phyloP scores from a whole-genome alignment of 2,113 vertebrate genomes.

The Neomonachus schauinslandi region DNA sequence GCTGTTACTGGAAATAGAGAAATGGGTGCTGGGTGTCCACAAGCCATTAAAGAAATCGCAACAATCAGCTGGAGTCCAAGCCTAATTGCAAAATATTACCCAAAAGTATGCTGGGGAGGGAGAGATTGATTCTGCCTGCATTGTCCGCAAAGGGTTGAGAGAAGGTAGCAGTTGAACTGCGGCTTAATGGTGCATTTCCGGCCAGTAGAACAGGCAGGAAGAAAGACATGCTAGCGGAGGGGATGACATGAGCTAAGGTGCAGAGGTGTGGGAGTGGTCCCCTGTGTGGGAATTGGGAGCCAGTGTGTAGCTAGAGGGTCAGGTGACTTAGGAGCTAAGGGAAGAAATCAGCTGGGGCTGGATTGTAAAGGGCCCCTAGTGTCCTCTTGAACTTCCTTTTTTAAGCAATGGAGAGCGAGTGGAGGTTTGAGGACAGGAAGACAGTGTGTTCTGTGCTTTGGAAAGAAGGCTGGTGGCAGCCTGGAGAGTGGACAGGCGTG shows the following conservation, averaged over 20 bases:
- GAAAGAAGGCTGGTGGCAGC: background rate
- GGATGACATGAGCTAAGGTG: rapidly evolving
- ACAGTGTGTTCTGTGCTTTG: rapidly evolving
- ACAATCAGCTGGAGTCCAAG: rapidly evolving
- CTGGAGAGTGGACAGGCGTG: rapidly evolving
- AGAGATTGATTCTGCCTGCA: background rate
- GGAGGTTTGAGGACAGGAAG: background rate
- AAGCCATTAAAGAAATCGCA: background rate
- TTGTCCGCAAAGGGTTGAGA: background rate
- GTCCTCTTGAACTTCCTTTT: background rate
- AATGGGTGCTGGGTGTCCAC: background rate
- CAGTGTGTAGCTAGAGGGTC: rapidly evolving
- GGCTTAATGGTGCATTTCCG: background rate
- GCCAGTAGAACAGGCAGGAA: background rate
- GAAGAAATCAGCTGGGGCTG: background rate
- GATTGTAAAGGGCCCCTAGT: rapidly evolving
- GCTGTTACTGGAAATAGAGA: background rate
- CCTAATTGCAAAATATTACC: too few species aligned
- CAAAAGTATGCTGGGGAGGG: rapidly evolving
- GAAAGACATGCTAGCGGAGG: background rate
- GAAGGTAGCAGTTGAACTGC: background rate
- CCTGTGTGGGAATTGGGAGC: background rate
- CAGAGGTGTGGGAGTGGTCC: too few species aligned
- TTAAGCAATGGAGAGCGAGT: rapidly evolving
- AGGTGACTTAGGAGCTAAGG: background rate